Conservation (phyloP, 2,888 invertebrate species). For the Dione juno region DNA sequence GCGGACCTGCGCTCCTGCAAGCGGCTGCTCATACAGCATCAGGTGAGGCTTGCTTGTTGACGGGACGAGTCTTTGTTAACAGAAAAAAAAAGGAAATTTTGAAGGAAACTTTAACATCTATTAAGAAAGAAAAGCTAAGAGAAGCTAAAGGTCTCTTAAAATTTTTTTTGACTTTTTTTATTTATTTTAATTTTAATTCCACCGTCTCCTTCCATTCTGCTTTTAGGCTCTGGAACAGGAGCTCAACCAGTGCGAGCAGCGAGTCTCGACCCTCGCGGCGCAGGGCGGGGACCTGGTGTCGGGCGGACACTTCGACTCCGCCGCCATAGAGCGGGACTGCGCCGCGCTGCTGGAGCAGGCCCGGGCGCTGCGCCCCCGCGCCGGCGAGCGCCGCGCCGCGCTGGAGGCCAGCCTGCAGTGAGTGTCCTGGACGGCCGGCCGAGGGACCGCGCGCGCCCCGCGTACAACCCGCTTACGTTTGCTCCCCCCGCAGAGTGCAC, state of each 20-base stretch:
- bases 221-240: constrained; percentile 93
- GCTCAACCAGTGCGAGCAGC: constrained; percentile 91
- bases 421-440: constrained; percentile 52
- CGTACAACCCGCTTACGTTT: no score
- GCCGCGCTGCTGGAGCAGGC: constrained; percentile 88
- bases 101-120: no score
- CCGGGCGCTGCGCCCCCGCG: constrained; percentile 88
- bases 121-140: no score
- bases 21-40: constrained; percentile 94
- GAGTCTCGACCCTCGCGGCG: constrained; percentile 89
- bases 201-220: background rate
- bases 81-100: no score
- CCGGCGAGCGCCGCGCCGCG: constrained; percentile 87
- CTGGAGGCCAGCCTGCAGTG: constrained; percentile 85
- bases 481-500: constrained; percentile 84
- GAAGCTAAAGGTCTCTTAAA: no score
- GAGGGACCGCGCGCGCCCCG: no score
- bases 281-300: constrained; percentile 95
- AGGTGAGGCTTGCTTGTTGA: no score
- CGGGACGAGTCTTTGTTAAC: no score
- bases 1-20: constrained; percentile 96
- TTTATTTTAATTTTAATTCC: no score
- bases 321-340: constrained; percentile 91
- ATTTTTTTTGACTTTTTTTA: no score
- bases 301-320: constrained; percentile 97